Conservation (phyloP, 2,113 vertebrate species). For the Alaudala cheleensis region DNA sequence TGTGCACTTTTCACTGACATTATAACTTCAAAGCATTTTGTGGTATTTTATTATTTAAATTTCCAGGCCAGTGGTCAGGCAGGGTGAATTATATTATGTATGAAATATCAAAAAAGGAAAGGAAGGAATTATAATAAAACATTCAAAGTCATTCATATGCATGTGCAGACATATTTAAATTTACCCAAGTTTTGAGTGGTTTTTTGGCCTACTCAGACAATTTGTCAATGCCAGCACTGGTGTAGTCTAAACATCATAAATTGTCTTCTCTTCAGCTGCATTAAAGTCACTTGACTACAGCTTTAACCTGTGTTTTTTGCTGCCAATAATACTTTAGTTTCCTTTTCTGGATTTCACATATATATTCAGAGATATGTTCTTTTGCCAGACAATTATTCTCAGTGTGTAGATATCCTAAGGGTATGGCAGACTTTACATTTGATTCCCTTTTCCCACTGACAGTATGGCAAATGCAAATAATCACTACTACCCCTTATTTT, state of each 20-base stretch:
- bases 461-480: not conserved
- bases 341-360: not conserved
- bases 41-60: conserved; percentile 25
- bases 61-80: conserved; percentile 13
- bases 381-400: not conserved
- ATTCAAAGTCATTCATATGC: not conserved
- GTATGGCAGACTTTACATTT: not conserved
- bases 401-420: not conserved
- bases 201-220: conserved; percentile 6
- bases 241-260: conserved; percentile 59
- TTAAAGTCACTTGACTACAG: not conserved
- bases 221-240: conserved; percentile 1
- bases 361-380: not conserved
- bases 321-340: not conserved
- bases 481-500: not conserved
- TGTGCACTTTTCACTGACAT: conserved; percentile 12
- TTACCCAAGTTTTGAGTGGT: not conserved
- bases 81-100: not conserved
- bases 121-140: not conserved
- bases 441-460: not conserved
- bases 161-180: conserved; percentile 45
- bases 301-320: not conserved
- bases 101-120: conserved; percentile 37
- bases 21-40: conserved; percentile 28
- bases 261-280: conserved; percentile 27